These are phyloP conservation scores for Ptychodera flava DNA, from an alignment of 35 echinoderm and acorn worm species.

Conservation along the genomic window DNA sequence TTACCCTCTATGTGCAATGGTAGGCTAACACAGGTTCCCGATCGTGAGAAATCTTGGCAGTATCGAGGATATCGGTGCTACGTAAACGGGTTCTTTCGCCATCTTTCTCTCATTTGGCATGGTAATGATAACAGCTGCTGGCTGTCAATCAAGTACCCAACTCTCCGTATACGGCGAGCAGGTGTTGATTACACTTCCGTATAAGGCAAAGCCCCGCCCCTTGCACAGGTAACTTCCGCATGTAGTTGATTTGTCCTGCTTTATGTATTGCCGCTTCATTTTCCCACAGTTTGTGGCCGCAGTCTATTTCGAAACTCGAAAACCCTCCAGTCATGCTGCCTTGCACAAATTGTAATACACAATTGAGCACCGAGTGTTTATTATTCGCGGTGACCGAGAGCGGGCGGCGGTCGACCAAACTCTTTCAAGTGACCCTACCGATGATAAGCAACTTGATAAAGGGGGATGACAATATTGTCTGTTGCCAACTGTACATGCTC, in stretches of 20 bases:
- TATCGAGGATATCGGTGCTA: background rate
- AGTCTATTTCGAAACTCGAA: too few relatives aligned
- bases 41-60: background rate
- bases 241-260: background rate
- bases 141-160: background rate
- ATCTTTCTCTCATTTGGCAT: constrained; percentile 1
- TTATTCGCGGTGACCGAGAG: too few relatives aligned
- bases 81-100: background rate
- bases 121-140: background rate
- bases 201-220: background rate
- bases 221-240: background rate
- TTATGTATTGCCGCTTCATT: background rate
- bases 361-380: too few relatives aligned
- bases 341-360: background rate
- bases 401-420: too few relatives aligned
- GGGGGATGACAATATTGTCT: too few relatives aligned
- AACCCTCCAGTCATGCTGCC: background rate
- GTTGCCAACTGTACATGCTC: too few relatives aligned
- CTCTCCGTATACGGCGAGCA: background rate
- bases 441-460: too few relatives aligned
- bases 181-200: background rate
- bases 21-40: background rate
- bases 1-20: background rate
- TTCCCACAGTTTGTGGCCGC: too few relatives aligned
- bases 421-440: too few relatives aligned